These are phyloP conservation scores for Atrichornis clamosus DNA, from an alignment of 2,113 vertebrate genomes.

Conservation along the genomic window DNA sequence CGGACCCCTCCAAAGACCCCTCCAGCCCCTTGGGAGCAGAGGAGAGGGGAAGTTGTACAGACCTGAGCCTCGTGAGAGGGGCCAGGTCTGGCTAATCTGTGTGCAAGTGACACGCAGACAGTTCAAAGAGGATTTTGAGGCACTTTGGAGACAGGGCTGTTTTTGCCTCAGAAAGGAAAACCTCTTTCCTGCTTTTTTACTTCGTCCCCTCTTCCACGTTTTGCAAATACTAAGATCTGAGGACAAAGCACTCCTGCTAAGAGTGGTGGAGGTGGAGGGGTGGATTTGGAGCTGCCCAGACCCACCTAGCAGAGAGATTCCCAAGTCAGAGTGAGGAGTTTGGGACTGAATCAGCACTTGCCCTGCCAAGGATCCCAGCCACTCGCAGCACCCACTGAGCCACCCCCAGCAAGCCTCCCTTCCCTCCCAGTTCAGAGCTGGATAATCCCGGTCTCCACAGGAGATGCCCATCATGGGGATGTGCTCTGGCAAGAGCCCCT, in stretches of 20 bases:
- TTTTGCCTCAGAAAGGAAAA: not conserved
- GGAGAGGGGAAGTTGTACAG: not conserved
- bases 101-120: fast-evolving
- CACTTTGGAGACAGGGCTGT: not conserved
- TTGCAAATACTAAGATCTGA: not conserved
- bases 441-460: fast-evolving
- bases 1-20: not conserved
- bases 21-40: not conserved
- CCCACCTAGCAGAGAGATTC: not conserved
- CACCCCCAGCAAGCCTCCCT: not conserved
- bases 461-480: fast-evolving
- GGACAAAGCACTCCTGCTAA: fast-evolving
- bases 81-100: not conserved
- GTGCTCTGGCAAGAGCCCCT: not conserved
- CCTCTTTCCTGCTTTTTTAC: not conserved
- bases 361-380: not conserved
- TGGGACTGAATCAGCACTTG: fast-evolving
- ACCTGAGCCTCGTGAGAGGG: not conserved
- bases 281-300: not conserved
- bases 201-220: fast-evolving
- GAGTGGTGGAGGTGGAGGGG: not conserved
- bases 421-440: not conserved
- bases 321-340: not conserved
- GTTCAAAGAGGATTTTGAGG: not conserved
- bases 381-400: not conserved